phyloP scores from a whole-genome alignment of 2,888 invertebrate genomes.

The Poecilobothrus nobilitatus region DNA sequence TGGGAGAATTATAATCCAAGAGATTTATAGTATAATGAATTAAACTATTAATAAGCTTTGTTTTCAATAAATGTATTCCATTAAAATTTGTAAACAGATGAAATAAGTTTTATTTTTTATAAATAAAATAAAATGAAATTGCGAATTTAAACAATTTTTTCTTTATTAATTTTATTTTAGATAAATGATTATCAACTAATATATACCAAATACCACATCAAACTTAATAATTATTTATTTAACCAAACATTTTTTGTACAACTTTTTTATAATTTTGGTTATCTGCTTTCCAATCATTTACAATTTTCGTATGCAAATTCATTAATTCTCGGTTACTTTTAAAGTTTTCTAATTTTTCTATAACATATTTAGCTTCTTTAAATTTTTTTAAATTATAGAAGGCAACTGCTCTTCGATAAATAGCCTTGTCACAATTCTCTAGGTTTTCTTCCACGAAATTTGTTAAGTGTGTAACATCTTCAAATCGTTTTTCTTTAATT shows the following conservation, averaged over 20 bases:
- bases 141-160: no score
- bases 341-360: conserved; percentile 44
- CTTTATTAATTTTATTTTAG: no score
- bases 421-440: conserved; percentile 45
- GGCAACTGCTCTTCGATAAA: conserved; percentile 47
- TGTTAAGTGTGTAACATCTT: conserved; percentile 57
- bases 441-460: conserved; percentile 43
- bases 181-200: no score
- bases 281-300: conserved; percentile 51
- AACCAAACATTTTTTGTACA: conserved; percentile 48
- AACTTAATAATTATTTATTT: background rate
- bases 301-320: conserved; percentile 49
- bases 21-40: conserved; percentile 11
- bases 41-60: background rate
- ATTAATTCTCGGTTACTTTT: conserved; percentile 61
- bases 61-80: no score
- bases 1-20: conserved; percentile 70
- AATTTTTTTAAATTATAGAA: conserved; percentile 52
- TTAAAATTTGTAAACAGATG: no score
- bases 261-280: conserved; percentile 50
- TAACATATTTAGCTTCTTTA: conserved; percentile 55
- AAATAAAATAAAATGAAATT: no score
- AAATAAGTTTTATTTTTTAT: no score
- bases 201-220: no score
- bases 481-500: conserved; percentile 57